Evolutionary conservation across 1,140 invertebrate species (phyloP).

Genomic region (Lithobius niger): DNA sequence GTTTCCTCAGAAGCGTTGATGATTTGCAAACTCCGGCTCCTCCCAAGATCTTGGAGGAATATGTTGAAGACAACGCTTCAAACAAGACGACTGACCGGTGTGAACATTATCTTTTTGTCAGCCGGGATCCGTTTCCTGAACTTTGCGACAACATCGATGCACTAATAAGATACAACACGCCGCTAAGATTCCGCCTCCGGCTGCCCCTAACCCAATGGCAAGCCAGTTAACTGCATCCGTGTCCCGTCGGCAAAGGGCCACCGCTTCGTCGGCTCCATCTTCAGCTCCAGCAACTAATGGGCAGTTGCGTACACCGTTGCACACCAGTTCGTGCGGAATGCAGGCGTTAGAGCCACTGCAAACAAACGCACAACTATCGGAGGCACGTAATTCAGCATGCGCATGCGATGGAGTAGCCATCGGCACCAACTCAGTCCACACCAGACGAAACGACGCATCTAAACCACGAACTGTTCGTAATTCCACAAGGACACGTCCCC

Average conservation of each 20-base stretch:
- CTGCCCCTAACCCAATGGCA: constrained; percentile 37
- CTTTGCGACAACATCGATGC: constrained; percentile 30
- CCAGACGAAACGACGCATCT: constrained; percentile 64
- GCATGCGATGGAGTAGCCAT: constrained; percentile 25
- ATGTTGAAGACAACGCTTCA: too few relatives aligned
- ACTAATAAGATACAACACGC: constrained; percentile 36
- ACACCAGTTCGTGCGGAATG: constrained; percentile 62
- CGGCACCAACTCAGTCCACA: constrained; percentile 79
- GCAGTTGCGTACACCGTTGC: constrained; percentile 75
- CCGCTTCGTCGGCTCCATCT: constrained; percentile 40
- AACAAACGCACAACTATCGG: constrained; percentile 51
- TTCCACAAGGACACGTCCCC: constrained; percentile 8
- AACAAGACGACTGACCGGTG: too few relatives aligned
- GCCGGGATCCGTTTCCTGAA: constrained; percentile 6
- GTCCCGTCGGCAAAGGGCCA: constrained; percentile 41
- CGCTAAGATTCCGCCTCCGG: constrained; percentile 31
- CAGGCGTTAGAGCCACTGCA: constrained; percentile 65
- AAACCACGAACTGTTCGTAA: not conserved
- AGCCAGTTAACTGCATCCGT: constrained; percentile 35
- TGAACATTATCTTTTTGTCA: too few relatives aligned
- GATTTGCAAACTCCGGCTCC: too few relatives aligned
- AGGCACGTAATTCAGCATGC: constrained; percentile 12
- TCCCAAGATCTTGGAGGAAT: too few relatives aligned
- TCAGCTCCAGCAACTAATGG: constrained; percentile 33
- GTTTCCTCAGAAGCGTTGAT: too few relatives aligned